A percentile compares a stretch with the other conserved stretches of the same genome.
Evolutionary conservation across 2,113 vertebrate species (phyloP).

Genomic region (Emydura subglobosa): DNA sequence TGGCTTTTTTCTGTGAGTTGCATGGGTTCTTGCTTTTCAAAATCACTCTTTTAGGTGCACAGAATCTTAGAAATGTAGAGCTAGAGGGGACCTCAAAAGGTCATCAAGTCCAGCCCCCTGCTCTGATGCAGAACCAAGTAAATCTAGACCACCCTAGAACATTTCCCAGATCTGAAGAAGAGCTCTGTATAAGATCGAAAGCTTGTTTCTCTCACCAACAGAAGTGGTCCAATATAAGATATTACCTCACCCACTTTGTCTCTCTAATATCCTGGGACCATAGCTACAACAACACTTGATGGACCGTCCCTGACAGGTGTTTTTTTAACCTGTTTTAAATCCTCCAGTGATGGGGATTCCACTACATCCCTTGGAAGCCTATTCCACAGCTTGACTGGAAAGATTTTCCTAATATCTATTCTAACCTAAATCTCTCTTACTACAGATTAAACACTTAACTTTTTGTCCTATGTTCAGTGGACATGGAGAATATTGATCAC

Average conservation of each 20-base stretch:
- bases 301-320: not conserved
- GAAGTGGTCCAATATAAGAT: not conserved
- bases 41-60: not conserved
- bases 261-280: not conserved
- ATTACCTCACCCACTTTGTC: not conserved
- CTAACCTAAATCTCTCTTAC: not conserved
- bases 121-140: not conserved
- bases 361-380: not conserved
- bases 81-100: not conserved
- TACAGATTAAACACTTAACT: not conserved
- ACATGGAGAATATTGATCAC: not conserved
- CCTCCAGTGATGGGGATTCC: not conserved
- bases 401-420: not conserved
- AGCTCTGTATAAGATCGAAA: not conserved
- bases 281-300: no score
- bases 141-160: not conserved
- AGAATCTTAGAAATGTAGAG: not conserved
- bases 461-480: not conserved
- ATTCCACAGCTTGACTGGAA: not conserved
- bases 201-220: not conserved
- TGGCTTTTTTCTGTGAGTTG: rapidly evolving
- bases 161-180: not conserved
- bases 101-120: not conserved
- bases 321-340: not conserved
- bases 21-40: not conserved